These are phyloP conservation scores for Psophia crepitans DNA, from an alignment of 2,113 vertebrate genomes.

Conservation along the genomic window DNA sequence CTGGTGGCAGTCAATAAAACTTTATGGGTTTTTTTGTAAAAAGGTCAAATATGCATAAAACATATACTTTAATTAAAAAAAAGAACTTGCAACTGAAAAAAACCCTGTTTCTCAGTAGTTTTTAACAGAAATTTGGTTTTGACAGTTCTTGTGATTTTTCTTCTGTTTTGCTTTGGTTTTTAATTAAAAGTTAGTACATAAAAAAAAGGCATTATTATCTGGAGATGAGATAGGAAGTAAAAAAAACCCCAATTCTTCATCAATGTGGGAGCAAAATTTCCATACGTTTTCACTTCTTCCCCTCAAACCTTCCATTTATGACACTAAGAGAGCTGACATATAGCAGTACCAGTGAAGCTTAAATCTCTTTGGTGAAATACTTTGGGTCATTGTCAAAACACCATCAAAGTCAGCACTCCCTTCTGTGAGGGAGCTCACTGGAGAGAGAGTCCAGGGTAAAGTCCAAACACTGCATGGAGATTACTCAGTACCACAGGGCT, in stretches of 20 bases:
- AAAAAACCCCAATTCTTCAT: neutral
- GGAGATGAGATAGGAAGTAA: neutral
- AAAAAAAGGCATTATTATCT: neutral
- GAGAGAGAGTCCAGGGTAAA: neutral
- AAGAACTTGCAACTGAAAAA: neutral
- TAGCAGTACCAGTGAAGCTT: neutral
- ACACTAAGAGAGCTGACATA: neutral
- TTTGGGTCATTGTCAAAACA: neutral
- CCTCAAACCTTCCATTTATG: neutral
- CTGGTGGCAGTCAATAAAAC: neutral
- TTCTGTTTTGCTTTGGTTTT: neutral
- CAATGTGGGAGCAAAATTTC: neutral
- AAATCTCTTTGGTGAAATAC: neutral
- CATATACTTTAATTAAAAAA: neutral
- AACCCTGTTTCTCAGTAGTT: neutral
- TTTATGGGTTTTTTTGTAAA: neutral
- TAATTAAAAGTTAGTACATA: neutral
- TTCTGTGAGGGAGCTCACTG: neutral
- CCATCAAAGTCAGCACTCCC: neutral
- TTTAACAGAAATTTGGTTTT: neutral
- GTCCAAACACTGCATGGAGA: neutral
- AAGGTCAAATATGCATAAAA: neutral
- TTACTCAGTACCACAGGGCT: neutral
- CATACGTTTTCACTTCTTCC: neutral
- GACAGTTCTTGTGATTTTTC: neutral